Evolutionary conservation across 2,888 invertebrate genomes (phyloP), one percentile per base, ranked within the genome.

Genomic region (Andrena camellia): DNA sequence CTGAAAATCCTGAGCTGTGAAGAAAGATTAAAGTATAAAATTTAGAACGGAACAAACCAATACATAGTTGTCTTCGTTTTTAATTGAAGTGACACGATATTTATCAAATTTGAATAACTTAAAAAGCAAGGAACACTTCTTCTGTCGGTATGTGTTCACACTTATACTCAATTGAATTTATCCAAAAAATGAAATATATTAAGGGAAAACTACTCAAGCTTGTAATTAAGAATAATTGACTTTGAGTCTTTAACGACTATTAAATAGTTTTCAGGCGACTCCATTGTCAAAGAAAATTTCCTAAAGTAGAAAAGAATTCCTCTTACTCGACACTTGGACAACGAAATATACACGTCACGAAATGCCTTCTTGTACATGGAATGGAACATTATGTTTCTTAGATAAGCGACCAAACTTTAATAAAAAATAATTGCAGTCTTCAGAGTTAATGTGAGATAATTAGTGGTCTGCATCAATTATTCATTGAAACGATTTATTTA

Each of bases 1-100:
- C 35, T 72, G 54, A 64, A 72, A 72, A 72, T 72, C 63, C 72
- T 72, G 13, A 35, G 7, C 20, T 64, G 52, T 26, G 13, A 50
- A 31, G 3, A 52, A 20, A 7, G 31, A 60, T 62, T 48, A 31
- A 17, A n/a, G n/a, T 17, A 64, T 52, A 52, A n/a, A 52, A 20
- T 52, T 20, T 52, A n/a, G 1, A n/a, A 35, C 10, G 2, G 13
- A 10, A 33, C 13, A 8, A 20, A n/a, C 33, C 5, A 33, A 1
- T 7, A 29, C n/a, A 6, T 13, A 42, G 13, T 4, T 42, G 13
- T 4, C 6, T 8, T 7, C 17, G 7, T n/a, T 13, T 31, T 5
- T 13, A 48, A 20, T 71, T 13, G 8, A 29, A 33, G 5, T 59
- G 6, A 48, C 8, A 31, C 20, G 8, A 54, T 20, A 13, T 42